Conservation (phyloP, 2,888 invertebrate species). For the Apodemia mormo region DNA sequence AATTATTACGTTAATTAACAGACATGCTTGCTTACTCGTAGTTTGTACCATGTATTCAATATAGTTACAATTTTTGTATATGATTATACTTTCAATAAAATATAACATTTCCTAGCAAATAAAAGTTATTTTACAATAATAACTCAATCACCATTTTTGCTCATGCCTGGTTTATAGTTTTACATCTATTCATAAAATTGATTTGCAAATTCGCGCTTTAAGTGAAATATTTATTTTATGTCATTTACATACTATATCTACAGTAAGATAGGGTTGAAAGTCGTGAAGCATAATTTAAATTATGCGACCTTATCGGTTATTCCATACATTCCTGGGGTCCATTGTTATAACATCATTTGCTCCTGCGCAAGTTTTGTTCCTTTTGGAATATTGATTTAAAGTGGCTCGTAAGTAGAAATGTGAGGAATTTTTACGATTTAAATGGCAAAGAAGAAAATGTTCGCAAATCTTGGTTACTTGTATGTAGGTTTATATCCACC, state of each 20-base stretch:
- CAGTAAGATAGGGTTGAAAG: neutral
- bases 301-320: conserved; percentile 6
- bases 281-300: conserved; percentile 1
- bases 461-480: neutral
- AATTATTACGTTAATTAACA: too few relatives aligned
- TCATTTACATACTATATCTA: conserved; percentile 8
- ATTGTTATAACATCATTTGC: conserved; percentile 80
- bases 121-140: conserved; percentile 11
- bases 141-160: conserved; percentile 7
- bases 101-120: conserved; percentile 11
- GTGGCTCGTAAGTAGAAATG: conserved; percentile 71
- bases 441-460: conserved; percentile 47
- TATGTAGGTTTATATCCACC: neutral
- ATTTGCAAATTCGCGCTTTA: neutral
- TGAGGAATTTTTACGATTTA: conserved; percentile 73
- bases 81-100: conserved; percentile 4
- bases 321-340: conserved; percentile 38
- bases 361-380: conserved; percentile 53
- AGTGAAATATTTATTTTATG: conserved; percentile 6
- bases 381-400: conserved; percentile 75
- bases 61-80: neutral
- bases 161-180: conserved; percentile 1
- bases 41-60: too few relatives aligned
- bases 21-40: too few relatives aligned
- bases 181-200: conserved; percentile 11